Evolutionary conservation across 2,113 vertebrate species (phyloP).

Genomic region (Ochotona curzoniae): DNA sequence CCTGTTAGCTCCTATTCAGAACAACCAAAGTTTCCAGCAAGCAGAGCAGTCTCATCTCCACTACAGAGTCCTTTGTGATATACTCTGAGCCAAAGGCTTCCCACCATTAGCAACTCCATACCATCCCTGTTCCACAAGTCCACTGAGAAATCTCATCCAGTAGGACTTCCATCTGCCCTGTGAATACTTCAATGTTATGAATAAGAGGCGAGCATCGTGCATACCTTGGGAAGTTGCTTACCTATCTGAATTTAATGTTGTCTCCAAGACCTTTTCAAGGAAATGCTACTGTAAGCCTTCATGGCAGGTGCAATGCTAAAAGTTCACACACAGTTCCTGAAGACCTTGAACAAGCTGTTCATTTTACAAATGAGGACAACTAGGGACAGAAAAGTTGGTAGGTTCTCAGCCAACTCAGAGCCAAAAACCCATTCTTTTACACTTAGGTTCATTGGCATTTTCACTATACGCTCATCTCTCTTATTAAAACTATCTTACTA

Average conservation of each 20-base stretch:
- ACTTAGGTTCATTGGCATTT: slow-evolving; percentile 1
- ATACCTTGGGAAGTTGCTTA: no score
- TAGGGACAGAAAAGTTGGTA: background rate
- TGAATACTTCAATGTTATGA: background rate
- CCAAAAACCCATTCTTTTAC: background rate
- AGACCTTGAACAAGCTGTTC: background rate
- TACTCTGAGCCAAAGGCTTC: background rate
- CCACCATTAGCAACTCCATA: background rate
- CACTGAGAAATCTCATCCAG: background rate
- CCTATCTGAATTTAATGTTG: no score
- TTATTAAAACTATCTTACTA: background rate
- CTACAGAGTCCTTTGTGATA: background rate
- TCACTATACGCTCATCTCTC: slow-evolving; percentile 4
- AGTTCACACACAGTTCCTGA: background rate
- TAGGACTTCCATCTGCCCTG: background rate
- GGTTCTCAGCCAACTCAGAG: background rate
- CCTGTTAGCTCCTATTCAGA: background rate
- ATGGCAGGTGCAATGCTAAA: background rate
- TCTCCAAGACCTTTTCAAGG: background rate
- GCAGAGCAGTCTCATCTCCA: background rate
- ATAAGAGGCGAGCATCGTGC: background rate
- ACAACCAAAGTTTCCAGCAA: background rate
- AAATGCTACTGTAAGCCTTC: background rate
- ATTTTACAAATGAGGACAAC: background rate
- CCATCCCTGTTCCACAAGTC: background rate